Conservation (phyloP, 1,140 invertebrate genomes). For the Sarcophaga peregrina region DNA sequence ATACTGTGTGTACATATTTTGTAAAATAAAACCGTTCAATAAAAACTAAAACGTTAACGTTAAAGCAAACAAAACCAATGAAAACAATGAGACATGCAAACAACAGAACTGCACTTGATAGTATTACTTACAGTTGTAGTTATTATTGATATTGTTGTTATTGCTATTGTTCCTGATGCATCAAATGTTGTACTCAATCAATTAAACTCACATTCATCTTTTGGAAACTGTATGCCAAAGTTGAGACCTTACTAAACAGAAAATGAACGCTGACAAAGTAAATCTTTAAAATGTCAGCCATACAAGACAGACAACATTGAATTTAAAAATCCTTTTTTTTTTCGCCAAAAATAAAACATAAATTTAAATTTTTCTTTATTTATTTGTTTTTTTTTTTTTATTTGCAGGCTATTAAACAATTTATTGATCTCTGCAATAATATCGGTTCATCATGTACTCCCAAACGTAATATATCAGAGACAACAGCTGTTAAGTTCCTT, state of each 20-base stretch:
- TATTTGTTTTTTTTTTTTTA: slow-evolving; percentile 32
- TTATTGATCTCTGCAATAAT: slow-evolving; percentile 66
- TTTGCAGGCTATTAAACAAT: slow-evolving; percentile 65
- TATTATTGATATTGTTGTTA: no score
- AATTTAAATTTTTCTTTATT: not conserved
- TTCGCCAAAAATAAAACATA: no score
- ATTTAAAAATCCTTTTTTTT: not conserved
- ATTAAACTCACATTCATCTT: no score
- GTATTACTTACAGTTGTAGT: no score
- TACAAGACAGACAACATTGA: not conserved
- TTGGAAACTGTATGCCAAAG: no score
- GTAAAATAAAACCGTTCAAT: not conserved
- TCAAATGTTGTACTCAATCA: no score
- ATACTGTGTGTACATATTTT: slow-evolving; percentile 7
- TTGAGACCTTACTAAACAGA: no score
- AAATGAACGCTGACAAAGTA: no score
- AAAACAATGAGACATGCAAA: no score
- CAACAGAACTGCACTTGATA: no score
- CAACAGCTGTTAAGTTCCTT: slow-evolving; percentile 93
- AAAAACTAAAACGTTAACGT: not conserved
- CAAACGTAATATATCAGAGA: slow-evolving; percentile 73
- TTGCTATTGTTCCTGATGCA: no score
- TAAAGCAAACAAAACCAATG: not conserved
- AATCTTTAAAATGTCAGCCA: not conserved
- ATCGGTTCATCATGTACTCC: slow-evolving; percentile 55